Evolutionary conservation across 2,113 vertebrate genomes (phyloP).

Genomic region (Sturnus vulgaris): DNA sequence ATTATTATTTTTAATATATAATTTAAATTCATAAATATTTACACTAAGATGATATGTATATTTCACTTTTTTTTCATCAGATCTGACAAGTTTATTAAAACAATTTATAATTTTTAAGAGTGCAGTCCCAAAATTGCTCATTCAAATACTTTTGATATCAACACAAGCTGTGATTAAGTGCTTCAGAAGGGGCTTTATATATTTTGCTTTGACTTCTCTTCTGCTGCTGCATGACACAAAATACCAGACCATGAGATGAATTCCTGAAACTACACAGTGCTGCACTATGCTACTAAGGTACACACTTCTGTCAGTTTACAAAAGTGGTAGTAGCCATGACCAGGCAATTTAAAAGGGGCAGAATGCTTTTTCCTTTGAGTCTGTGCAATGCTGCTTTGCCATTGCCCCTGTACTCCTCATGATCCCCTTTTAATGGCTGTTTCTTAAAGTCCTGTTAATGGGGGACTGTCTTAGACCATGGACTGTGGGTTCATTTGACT

Average conservation of each 20-base stretch:
- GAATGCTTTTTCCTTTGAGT: neutral
- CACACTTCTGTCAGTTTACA: neutral
- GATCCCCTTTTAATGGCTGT: neutral
- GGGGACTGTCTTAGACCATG: neutral
- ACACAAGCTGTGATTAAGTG: neutral
- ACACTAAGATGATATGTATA: neutral
- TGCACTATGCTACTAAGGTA: neutral
- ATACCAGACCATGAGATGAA: neutral
- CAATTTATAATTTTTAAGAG: neutral
- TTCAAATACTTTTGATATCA: neutral
- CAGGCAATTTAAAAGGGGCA: neutral
- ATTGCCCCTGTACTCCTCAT: neutral
- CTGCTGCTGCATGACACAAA: neutral
- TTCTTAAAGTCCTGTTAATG: neutral
- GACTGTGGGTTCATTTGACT: neutral
- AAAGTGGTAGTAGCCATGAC: neutral
- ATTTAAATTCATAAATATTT: neutral
- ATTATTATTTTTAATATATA: neutral
- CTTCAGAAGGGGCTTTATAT: neutral
- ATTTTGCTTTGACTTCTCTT: neutral
- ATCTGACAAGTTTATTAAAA: conserved; percentile 8
- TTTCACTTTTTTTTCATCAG: neutral
- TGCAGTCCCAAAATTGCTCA: neutral
- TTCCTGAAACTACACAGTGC: neutral
- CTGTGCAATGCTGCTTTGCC: neutral